Evolutionary conservation across 2,797 vertebrate genomes (phyloP).

Genomic region (Acipenser transmontanus): DNA sequence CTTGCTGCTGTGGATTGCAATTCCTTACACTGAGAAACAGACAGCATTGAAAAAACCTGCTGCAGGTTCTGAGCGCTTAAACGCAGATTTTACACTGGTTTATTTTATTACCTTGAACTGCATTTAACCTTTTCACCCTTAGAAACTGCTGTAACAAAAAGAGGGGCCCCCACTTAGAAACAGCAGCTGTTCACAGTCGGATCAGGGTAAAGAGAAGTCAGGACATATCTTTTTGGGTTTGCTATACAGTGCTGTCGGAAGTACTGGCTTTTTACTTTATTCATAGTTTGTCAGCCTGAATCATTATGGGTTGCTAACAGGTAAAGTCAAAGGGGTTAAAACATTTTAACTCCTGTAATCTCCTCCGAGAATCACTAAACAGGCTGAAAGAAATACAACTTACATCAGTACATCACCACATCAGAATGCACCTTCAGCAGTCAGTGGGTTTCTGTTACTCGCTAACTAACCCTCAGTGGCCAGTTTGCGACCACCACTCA

Average conservation of each 20-base stretch:
- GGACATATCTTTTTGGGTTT: not conserved
- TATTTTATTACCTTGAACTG: constrained; percentile 63
- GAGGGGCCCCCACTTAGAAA: constrained; percentile 18
- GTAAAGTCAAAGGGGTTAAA: constrained; percentile 1
- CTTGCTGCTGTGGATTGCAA: constrained; percentile 38
- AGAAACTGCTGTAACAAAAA: constrained; percentile 22
- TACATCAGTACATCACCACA: not conserved
- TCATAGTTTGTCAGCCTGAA: not conserved
- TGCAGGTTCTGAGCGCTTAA: not conserved
- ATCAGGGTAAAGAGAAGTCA: not conserved
- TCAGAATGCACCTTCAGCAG: not conserved
- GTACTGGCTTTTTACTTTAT: not conserved
- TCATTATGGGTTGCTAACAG: not conserved
- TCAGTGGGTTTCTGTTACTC: not conserved
- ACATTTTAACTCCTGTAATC: not conserved
- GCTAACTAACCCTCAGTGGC: not conserved
- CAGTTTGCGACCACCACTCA: not conserved
- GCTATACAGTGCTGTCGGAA: not conserved
- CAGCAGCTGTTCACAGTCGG: not conserved
- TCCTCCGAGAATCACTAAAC: not conserved
- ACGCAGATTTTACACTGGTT: constrained; percentile 51
- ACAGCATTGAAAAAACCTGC: constrained; percentile 3
- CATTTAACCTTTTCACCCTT: constrained; percentile 48
- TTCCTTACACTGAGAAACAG: not conserved
- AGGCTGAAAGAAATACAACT: not conserved